Evolutionary conservation across 2,113 vertebrate genomes (phyloP), one percentile per base, ranked within the genome.

Genomic region (Colius striatus): DNA sequence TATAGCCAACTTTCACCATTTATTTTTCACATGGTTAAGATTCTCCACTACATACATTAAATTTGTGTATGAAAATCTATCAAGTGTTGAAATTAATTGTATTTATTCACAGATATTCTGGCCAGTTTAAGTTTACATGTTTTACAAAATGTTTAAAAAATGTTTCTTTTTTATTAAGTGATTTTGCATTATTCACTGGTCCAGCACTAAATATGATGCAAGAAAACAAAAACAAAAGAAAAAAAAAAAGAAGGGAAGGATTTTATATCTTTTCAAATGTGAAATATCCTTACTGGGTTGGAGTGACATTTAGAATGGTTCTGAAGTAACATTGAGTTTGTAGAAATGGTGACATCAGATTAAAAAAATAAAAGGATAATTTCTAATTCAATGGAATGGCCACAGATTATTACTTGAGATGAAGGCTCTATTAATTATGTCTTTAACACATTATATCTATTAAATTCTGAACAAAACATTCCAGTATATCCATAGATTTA

Each of bases 71-170:
- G 10, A 70, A 68, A 61, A 55, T 43, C 68, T 15, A 62, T 10
- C 4, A 65, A 60, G 8, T 10, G 5, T 30, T 4, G 8, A 50
- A 14, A 41, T 53, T n/a, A 71, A n/a, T n/a, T 45, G 10, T 32
- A 54, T 43, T 84, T 32, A 43, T 60, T 84, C 22, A 72, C 21
- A 21, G 3, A 38, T 54, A 6, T 38, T 7, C 6, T 54, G 13
- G 4, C 1, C 19, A 51, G 32, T 8, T 51, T 71, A 50, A 12
- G 1, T 32, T 68, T 41, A 22, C 1, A 22, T 5, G 2, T n/a
- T 70, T 74, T 82, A 4, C 2, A 50, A 71, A 62, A 2, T 30
- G 34, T 4, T 60, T 87, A 13, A 16, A 53, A 80, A 71, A 26
- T 32, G 2, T 51, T 81, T 77, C 2, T 50, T 57, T 57, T 92